phyloP scores from a whole-genome alignment of 2,797 vertebrate genomes.

The Bradypodion ventrale region DNA sequence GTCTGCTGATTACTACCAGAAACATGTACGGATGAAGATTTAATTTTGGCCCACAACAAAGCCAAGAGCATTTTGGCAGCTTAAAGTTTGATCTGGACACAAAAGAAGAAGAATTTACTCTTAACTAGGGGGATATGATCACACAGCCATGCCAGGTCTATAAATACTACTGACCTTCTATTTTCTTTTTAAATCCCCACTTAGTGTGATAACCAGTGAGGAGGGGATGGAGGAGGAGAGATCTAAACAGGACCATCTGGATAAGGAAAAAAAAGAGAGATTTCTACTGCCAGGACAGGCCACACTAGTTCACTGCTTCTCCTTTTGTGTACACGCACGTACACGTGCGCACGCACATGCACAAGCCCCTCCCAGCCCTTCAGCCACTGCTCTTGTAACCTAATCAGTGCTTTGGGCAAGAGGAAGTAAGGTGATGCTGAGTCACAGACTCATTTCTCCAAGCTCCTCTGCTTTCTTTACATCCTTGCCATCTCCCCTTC shows the following conservation, averaged over 20 bases:
- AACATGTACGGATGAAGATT: too few relatives aligned
- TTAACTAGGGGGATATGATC: neutral
- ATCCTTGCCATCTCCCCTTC: too few relatives aligned
- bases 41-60: too few relatives aligned
- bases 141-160: neutral
- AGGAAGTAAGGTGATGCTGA: neutral
- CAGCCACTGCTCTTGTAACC: neutral
- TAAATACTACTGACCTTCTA: neutral
- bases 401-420: rapidly evolving
- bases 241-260: neutral
- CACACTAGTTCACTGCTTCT: too few relatives aligned
- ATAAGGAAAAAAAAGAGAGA: conserved; percentile 20
- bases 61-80: too few relatives aligned
- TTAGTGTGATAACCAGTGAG: neutral
- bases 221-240: neutral
- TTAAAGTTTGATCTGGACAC: too few relatives aligned
- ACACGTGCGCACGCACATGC: too few relatives aligned
- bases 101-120: neutral
- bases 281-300: neutral
- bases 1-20: too few relatives aligned
- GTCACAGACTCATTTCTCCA: neutral
- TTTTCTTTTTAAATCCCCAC: conserved; percentile 9
- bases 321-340: too few relatives aligned
- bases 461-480: neutral
- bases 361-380: neutral